Percentiles rank a stretch among this genome's conserved stretches.
Conservation (phyloP, 2,888 invertebrate species). For the Fragum whitleyi region DNA sequence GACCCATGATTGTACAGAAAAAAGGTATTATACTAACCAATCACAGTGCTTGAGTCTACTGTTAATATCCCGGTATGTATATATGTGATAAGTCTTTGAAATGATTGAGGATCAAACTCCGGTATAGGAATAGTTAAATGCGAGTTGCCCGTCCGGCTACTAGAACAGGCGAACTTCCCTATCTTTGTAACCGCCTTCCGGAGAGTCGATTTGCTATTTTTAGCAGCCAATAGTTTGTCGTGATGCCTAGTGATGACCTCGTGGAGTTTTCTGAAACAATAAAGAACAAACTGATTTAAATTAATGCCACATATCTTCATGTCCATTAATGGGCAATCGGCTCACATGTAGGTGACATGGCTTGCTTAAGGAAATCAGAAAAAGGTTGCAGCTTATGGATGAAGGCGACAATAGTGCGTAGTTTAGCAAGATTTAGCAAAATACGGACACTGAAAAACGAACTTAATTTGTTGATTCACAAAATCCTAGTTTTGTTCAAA, state of each 20-base stretch:
- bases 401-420: no score
- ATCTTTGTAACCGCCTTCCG: constrained; percentile 33
- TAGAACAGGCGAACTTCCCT: constrained; percentile 13
- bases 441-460: no score
- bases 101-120: constrained; percentile 47
- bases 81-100: constrained; percentile 52
- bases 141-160: constrained; percentile 6
- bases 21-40: constrained; percentile 33
- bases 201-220: constrained; percentile 22
- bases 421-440: no score
- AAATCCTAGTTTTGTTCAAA: no score
- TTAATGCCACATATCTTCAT: no score
- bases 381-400: no score
- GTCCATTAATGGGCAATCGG: no score
- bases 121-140: constrained; percentile 48
- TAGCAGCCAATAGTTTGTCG: neutral
- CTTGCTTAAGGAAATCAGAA: no score
- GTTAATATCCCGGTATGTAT: constrained; percentile 55
- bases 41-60: constrained; percentile 46
- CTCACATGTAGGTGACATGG: no score
- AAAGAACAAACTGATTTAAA: no score
- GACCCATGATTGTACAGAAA: no score
- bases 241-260: constrained; percentile 37
- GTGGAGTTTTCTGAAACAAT: constrained; percentile 41
- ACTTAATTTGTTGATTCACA: no score